Evolutionary conservation across 2,888 invertebrate genomes (phyloP).

Genomic region (Cryptosula pallasiana): DNA sequence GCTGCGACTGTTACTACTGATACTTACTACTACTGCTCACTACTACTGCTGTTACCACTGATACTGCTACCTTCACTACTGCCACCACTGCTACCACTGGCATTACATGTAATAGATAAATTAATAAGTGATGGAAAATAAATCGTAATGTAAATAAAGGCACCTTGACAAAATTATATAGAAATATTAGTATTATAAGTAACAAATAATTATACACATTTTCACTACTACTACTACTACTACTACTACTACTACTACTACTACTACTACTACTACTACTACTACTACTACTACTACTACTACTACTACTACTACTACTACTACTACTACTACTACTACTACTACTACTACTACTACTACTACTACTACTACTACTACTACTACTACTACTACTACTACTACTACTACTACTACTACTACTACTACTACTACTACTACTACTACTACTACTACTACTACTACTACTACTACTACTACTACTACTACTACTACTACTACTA

Average conservation of each 20-base stretch:
- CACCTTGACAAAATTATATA: no score
- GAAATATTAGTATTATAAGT: no score
- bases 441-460: slow-evolving; percentile 28
- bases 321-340: slow-evolving; percentile 28
- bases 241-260: slow-evolving; percentile 28
- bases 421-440: slow-evolving; percentile 29
- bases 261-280: slow-evolving; percentile 28
- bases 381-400: slow-evolving; percentile 27
- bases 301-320: slow-evolving; percentile 28
- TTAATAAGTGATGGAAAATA: no score
- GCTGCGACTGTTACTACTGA: no score
- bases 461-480: slow-evolving; percentile 27
- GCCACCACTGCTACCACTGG: no score
- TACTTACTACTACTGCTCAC: no score
- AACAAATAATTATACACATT: no score
- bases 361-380: slow-evolving; percentile 27
- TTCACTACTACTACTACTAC: slow-evolving; percentile 27
- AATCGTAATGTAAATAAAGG: no score
- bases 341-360: slow-evolving; percentile 28
- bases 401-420: slow-evolving; percentile 28
- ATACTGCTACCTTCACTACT: no score
- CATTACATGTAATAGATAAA: no score
- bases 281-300: slow-evolving; percentile 27
- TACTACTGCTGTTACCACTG: no score
- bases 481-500: slow-evolving; percentile 29